Conservation (phyloP, 2,797 vertebrate species). For the Ctenosaura bakeri region DNA sequence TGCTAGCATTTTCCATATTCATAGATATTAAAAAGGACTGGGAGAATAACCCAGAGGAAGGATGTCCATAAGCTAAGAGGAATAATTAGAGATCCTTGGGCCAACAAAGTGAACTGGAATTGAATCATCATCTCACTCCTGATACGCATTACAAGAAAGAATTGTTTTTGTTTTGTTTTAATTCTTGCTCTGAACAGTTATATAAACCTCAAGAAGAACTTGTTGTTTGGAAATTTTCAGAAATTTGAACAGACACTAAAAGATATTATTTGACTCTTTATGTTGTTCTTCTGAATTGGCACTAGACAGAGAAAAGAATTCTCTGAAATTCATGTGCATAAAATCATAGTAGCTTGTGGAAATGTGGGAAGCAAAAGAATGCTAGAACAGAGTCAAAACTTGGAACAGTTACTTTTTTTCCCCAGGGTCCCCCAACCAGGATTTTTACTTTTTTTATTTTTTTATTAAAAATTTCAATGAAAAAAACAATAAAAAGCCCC, state of each 20-base stretch:
- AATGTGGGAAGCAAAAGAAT: background rate
- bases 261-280: background rate
- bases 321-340: background rate
- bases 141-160: background rate
- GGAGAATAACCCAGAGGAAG: background rate
- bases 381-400: background rate
- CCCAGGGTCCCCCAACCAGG: no score
- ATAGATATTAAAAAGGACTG: background rate
- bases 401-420: no score
- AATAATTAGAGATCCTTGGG: constrained; percentile 3
- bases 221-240: background rate
- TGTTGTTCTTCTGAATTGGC: constrained; percentile 17
- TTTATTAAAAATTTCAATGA: no score
- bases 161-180: background rate
- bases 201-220: background rate
- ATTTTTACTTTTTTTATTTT: no score
- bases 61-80: background rate
- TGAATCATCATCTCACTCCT: background rate
- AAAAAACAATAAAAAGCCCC: no score
- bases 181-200: constrained; percentile 15
- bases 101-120: constrained; percentile 4
- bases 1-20: background rate
- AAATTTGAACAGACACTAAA: background rate
- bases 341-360: background rate
- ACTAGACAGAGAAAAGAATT: background rate